A percentile compares a stretch with the other conserved stretches of the same genome.
Conservation (phyloP, 30 jellyfish, hydroid and myxozoan genomes). For the Hydra vulgaris region DNA sequence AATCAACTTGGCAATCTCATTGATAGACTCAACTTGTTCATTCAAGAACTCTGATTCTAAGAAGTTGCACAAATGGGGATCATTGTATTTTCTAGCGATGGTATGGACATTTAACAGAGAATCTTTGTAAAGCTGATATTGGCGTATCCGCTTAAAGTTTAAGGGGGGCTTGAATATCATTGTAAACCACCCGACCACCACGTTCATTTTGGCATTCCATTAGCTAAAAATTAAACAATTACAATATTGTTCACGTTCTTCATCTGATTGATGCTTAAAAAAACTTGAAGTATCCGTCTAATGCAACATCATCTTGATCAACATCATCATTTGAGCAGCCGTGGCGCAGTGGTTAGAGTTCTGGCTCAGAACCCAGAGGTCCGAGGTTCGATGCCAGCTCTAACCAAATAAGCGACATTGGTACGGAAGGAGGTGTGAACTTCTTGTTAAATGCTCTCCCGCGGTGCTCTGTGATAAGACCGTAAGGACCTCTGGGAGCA, state of each 20-base stretch:
- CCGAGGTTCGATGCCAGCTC: no score
- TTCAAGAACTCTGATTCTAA: constrained; percentile 78
- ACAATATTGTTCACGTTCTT: constrained; percentile 66
- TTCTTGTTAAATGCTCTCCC: no score
- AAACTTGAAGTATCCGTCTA: constrained; percentile 60
- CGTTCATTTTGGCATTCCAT: background rate
- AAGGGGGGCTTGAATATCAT: no score
- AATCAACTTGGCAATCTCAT: constrained; percentile 58
- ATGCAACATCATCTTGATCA: constrained; percentile 87
- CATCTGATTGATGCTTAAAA: constrained; percentile 82
- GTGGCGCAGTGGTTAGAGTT: no score
- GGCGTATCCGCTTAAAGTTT: no score
- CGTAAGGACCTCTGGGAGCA: no score
- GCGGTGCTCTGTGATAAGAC: no score
- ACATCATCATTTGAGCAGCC: no score
- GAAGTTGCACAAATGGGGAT: constrained; percentile 79
- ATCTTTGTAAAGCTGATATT: constrained; percentile 75
- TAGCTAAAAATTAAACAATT: background rate
- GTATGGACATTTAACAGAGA: constrained; percentile 70
- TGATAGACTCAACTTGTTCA: constrained; percentile 89
- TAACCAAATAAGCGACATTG: no score
- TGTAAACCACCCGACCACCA: constrained; percentile 82
- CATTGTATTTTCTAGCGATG: constrained; percentile 55
- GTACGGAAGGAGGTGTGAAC: no score
- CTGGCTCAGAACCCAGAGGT: no score